Base-by-base conservation (phyloP, 2,797 vertebrate genomes). In the Anguilla pacifica region DNA sequence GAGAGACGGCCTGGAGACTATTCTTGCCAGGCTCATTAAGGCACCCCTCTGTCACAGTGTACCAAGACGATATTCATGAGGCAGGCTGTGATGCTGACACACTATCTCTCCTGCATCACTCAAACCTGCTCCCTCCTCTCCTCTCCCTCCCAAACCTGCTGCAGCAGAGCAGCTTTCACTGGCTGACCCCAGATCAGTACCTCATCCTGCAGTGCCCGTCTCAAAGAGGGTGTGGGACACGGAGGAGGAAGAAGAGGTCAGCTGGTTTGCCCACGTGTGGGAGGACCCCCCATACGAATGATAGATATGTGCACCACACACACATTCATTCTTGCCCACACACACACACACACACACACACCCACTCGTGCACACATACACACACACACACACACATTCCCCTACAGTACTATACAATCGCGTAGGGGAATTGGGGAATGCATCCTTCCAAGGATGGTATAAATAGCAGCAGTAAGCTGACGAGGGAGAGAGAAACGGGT, bases 21-120 rank as follows among this genome's bases (percentile, higher is more conserved):
- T 67, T 67, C 77, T 28, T 11, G 19, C 59, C 81, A 67, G 86
- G 57, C 55, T 83, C 70, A 74, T 5, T 13, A 11, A 15, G 11
- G 35, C 11, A 31, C 77, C 77, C 46, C 43, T 51, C 7, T 0
- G 31, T 25, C 15, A 6, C 39, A 43, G 43, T 6, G 7, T 43
- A 53, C 46, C 28, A 22, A 55, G 43, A 84, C 15, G 25, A 17
- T 57, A 55, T 43, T 61, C 61, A 51, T 13, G 72, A 10, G 9
- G 74, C 79, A 46, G 74, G 15, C 11, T 61, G 84, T 3, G 72
- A 53, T 51, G 83, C 87, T 35, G 84, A 85, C 35, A 64, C 84
- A 85, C 59, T 77, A 35, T 13, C 79, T 55, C 28, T 25, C 28
- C 70, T 74, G 70, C 70, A 74, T 46, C 57, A 86, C 31, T 39